Evolutionary conservation across 2,113 vertebrate species (phyloP).

Genomic region (Mesembrinibis cayennensis): DNA sequence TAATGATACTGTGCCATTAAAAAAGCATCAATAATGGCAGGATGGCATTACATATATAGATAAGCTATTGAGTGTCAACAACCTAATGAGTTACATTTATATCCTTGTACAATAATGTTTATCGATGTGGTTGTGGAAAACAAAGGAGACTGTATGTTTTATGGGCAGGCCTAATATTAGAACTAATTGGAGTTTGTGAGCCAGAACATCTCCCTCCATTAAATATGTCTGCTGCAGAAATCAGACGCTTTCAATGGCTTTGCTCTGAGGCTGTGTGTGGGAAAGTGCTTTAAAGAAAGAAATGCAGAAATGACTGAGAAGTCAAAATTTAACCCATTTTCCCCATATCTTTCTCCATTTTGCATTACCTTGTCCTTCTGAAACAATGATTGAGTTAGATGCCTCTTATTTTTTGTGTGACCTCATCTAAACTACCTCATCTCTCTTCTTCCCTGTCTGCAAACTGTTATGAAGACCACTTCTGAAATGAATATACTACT

Average conservation of each 20-base stretch:
- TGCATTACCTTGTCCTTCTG: background rate
- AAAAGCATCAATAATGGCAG: conserved; percentile 56
- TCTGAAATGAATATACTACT: background rate
- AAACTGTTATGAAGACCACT: background rate
- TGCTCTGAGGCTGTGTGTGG: background rate
- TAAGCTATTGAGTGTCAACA: conserved; percentile 42
- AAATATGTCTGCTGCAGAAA: conserved; percentile 15
- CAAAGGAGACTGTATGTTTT: conserved; percentile 23
- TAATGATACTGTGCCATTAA: conserved; percentile 46
- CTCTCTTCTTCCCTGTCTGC: background rate
- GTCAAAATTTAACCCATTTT: background rate
- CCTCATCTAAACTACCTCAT: background rate
- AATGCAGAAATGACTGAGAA: background rate
- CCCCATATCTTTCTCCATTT: background rate
- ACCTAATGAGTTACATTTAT: conserved; percentile 65
- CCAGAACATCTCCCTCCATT: conserved; percentile 31
- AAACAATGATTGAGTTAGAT: background rate
- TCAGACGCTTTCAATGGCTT: background rate
- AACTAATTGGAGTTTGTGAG: conserved; percentile 54
- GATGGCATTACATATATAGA: conserved; percentile 13
- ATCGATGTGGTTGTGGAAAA: conserved; percentile 40
- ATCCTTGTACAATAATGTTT: conserved; percentile 48
- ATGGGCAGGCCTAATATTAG: conserved; percentile 42
- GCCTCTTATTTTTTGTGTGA: background rate
- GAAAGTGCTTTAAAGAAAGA: background rate